Conservation (phyloP, 2,113 vertebrate species). For the Eretmochelys imbricata region DNA sequence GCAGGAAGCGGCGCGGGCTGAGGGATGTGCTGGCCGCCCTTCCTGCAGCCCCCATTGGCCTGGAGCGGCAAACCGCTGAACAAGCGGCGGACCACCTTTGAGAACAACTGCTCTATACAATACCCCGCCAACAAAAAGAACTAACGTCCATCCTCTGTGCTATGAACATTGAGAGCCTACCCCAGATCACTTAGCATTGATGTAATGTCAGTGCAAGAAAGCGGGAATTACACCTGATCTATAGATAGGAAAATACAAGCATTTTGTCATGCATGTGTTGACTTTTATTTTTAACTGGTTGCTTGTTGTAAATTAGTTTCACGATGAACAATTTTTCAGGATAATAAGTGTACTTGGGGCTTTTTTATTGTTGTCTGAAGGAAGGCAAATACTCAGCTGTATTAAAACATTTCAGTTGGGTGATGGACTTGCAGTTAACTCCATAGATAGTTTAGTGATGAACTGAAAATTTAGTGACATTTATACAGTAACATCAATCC, state of each 20-base stretch:
- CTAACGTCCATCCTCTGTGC: background rate
- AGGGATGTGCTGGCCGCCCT: too few species aligned
- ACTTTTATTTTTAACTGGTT: background rate
- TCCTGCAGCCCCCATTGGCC: too few species aligned
- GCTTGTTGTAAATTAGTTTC: background rate
- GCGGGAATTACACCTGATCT: background rate
- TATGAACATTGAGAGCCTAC: background rate
- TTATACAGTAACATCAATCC: background rate
- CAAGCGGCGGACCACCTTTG: too few species aligned
- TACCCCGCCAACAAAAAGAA: rapidly evolving
- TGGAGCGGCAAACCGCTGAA: too few species aligned
- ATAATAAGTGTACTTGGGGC: background rate
- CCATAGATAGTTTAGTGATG: background rate
- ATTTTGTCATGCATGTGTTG: rapidly evolving
- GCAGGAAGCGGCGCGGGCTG: too few species aligned
- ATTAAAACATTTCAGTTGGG: background rate
- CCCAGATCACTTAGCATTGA: rapidly evolving
- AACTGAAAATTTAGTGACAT: background rate
- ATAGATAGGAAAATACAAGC: background rate
- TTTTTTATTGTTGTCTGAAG: background rate
- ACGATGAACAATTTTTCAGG: rapidly evolving
- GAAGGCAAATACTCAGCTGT: background rate
- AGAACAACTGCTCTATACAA: background rate
- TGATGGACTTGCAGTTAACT: background rate
- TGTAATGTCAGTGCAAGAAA: background rate